These are phyloP conservation scores for Chaetura pelagica DNA, from an alignment of 2,113 vertebrate genomes.

Conservation along the genomic window DNA sequence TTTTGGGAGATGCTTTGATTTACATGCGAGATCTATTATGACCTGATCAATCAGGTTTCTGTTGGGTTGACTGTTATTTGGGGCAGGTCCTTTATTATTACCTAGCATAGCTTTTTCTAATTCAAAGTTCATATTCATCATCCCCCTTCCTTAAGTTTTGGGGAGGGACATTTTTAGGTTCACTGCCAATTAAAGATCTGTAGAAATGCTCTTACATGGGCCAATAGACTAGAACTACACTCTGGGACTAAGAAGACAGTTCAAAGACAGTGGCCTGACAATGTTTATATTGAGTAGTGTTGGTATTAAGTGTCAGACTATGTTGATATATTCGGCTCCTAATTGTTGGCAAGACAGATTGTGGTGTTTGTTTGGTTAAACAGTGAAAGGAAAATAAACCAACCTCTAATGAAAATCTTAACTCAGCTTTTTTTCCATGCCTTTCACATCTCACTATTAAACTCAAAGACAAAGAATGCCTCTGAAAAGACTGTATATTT, in stretches of 20 bases:
- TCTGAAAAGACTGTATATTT: background rate
- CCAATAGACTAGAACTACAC: background rate
- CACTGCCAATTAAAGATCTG: background rate
- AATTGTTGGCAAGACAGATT: background rate
- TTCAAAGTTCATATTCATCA: background rate
- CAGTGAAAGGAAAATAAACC: rapidly evolving
- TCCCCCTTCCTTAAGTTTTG: background rate
- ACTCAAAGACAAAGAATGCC: background rate
- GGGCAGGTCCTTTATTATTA: background rate
- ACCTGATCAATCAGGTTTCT: background rate
- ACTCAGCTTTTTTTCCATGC: background rate
- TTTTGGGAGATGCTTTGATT: background rate
- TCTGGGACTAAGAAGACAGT: background rate
- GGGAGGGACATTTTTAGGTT: background rate
- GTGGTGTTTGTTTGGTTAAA: background rate
- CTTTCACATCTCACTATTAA: background rate
- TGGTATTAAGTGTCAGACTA: background rate
- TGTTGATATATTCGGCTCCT: background rate
- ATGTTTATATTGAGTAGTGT: background rate
- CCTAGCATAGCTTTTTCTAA: background rate
- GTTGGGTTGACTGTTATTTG: background rate
- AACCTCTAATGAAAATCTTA: background rate
- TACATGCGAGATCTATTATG: background rate
- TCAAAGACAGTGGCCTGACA: background rate
- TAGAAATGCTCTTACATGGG: background rate